These are phyloP conservation scores for Mormyrus proboscirostris DNA, from an alignment of 2,797 vertebrate genomes.

Conservation along the genomic window DNA sequence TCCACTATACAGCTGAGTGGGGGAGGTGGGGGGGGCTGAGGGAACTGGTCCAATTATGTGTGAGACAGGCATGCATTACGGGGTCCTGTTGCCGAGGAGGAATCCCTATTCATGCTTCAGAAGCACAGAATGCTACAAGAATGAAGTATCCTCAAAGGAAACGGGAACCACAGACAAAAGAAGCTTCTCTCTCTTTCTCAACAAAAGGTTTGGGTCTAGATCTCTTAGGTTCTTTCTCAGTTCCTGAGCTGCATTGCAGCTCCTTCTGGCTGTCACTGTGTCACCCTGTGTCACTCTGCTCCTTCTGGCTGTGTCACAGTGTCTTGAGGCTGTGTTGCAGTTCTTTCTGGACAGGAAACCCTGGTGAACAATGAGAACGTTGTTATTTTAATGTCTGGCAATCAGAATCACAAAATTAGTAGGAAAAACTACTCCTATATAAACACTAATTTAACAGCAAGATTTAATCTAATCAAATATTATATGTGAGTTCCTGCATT, in stretches of 20 bases:
- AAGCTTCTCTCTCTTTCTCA: not conserved
- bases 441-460: slow-evolving; percentile 3
- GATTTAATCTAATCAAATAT: slow-evolving; percentile 1
- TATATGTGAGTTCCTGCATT: not conserved
- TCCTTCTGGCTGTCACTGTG: not conserved
- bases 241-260: not conserved
- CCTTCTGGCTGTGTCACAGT: not conserved
- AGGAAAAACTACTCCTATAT: not conserved
- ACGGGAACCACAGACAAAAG: not conserved
- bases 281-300: not conserved
- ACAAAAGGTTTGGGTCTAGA: not conserved
- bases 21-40: not conserved
- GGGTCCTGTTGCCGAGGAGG: not conserved
- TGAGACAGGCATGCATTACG: not conserved
- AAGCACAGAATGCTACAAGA: not conserved
- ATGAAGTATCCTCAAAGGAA: not conserved
- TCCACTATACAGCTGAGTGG: not conserved
- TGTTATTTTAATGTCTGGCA: not conserved
- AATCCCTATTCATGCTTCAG: not conserved
- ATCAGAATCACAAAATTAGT: not conserved
- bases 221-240: not conserved
- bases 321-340: not conserved
- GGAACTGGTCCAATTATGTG: not conserved
- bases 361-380: not conserved
- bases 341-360: not conserved